Conservation (phyloP, 1,140 invertebrate genomes). For the Scaptomyza hsui region DNA sequence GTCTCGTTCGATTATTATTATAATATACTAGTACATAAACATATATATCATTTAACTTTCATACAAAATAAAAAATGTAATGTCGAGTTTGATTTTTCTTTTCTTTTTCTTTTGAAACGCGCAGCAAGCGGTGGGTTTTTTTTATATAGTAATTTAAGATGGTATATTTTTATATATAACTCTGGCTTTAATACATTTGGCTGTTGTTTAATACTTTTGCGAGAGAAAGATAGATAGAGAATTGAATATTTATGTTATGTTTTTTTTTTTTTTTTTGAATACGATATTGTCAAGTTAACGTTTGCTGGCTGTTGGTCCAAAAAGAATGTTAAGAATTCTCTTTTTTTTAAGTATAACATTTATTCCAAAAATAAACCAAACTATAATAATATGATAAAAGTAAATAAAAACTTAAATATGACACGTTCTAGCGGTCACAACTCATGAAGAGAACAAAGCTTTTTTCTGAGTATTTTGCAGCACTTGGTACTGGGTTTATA, state of each 20-base stretch:
- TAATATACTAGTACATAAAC: conserved; percentile 16
- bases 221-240: background rate
- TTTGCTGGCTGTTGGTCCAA: conserved; percentile 59
- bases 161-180: conserved; percentile 24
- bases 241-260: conserved; percentile 1
- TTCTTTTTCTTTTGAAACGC: conserved; percentile 56
- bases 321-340: conserved; percentile 17
- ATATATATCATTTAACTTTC: conserved; percentile 18
- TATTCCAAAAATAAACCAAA: conserved; percentile 16
- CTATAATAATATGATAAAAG: conserved; percentile 33
- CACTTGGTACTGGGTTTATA: conserved; percentile 71
- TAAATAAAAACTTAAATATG: background rate
- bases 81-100: conserved; percentile 10
- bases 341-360: conserved; percentile 25
- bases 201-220: conserved; percentile 71
- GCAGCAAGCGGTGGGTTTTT: conserved; percentile 79
- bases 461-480: conserved; percentile 69
- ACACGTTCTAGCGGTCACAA: conserved; percentile 6
- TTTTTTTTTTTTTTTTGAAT: conserved; percentile 27
- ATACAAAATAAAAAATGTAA: conserved; percentile 28
- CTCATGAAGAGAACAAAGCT: conserved; percentile 29
- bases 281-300: conserved; percentile 48
- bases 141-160: conserved; percentile 50
- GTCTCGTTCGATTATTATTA: conserved; percentile 35
- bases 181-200: conserved; percentile 71